Evolutionary conservation across 2,888 invertebrate genomes (phyloP).

Genomic region (Sarcophaga carnaria): DNA sequence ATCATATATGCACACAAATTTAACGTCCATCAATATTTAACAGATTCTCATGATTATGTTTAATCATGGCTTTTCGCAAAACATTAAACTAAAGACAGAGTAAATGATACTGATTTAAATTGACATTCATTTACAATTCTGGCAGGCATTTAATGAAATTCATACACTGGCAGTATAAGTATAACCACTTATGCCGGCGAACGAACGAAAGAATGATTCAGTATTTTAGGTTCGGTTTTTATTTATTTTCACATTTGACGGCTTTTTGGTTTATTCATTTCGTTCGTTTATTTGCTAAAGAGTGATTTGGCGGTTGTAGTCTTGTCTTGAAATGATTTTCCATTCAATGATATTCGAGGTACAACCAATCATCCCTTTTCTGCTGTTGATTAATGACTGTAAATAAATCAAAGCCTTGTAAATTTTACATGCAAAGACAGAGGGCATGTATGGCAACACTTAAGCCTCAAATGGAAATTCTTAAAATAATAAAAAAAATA

Average conservation of each 20-base stretch:
- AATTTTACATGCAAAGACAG: neutral
- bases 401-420: conserved; percentile 55
- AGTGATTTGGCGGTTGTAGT: neutral
- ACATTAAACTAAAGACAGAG: neutral
- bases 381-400: conserved; percentile 53
- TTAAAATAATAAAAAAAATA: too few relatives aligned
- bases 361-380: conserved; percentile 30
- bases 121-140: conserved; percentile 50
- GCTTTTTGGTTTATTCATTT: neutral
- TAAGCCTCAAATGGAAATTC: neutral
- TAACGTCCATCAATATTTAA: neutral
- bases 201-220: neutral
- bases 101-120: conserved; percentile 37
- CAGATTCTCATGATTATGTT: conserved; percentile 10
- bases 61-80: neutral
- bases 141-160: conserved; percentile 40
- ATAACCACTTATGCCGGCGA: neutral
- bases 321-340: conserved; percentile 24
- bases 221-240: neutral
- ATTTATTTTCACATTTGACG: conserved; percentile 25
- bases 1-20: too few relatives aligned
- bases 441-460: neutral
- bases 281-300: neutral
- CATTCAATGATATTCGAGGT: neutral
- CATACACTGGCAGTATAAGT: neutral